phyloP scores from a whole-genome alignment of 2,113 vertebrate species.

The Hyperopisus bebe region DNA sequence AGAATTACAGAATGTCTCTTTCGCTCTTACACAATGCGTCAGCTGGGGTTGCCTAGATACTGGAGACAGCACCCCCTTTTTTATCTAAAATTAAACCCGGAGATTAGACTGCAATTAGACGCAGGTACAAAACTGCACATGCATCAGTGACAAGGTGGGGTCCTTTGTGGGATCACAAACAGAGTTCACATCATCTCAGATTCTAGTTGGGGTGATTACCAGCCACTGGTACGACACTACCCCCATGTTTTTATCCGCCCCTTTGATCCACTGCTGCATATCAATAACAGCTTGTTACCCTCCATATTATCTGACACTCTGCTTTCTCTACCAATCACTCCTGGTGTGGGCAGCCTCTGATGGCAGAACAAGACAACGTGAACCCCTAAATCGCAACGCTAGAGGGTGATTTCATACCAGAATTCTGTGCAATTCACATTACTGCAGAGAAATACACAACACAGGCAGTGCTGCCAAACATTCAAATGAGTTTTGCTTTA shows the following conservation, averaged over 20 bases:
- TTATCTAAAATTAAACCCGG: conserved; percentile 52
- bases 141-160: not conserved
- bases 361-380: not conserved
- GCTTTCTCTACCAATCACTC: not conserved
- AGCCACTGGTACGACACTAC: not conserved
- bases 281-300: not conserved
- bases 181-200: not conserved
- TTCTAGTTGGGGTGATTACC: not conserved
- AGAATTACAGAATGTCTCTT: conserved; percentile 5
- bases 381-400: not conserved
- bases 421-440: not conserved
- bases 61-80: conserved; percentile 41
- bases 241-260: not conserved
- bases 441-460: not conserved
- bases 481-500: not conserved
- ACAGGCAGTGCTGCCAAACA: not conserved
- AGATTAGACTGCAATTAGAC: conserved; percentile 23
- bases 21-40: conserved; percentile 29
- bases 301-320: not conserved
- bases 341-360: not conserved
- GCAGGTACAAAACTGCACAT: conserved; percentile 10
- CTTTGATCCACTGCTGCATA: not conserved
- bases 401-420: not conserved
- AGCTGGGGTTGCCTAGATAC: conserved; percentile 52
- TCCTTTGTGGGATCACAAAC: not conserved